Base-by-base conservation (phyloP, 2,113 vertebrate species). In the Argyrosomus japonicus region DNA sequence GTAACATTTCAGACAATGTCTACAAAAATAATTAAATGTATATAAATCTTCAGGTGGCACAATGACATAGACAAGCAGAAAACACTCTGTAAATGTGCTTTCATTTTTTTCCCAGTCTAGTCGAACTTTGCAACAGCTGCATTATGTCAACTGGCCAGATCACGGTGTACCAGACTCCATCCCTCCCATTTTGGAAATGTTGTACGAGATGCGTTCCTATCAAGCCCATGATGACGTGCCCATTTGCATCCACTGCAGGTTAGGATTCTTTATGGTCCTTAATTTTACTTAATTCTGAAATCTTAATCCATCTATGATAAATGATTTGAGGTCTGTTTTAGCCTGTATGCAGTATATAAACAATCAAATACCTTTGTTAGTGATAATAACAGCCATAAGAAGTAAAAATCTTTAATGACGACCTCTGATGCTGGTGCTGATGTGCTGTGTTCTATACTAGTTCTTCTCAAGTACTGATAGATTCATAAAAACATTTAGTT, bases 221-320 rank as follows among this genome's bases (percentile, higher is more conserved):
- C 98, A 99, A 92, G 87, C 84, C 0, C 94, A 97, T 0, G 96
- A 96, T n/a, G 91, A 94, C 0, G 6, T 96, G 32, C 98, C 98
- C 4, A 88, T 99, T 68, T 99, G 98, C 78, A 87, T 99, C 88
- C 98, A 99, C 94, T 99, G 98, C 97, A 99, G 98, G 98, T 99
- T 79, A 76, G 77, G 1, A 25, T 32, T 19, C 8, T 19, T 48
- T 21, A 10, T 43, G 50, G 5, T 56, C 65, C 6, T 61, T 21
- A 12, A 47, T 43, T 62, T 5, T 48, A 36, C 10, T 58, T 47
- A 15, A 48, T 60, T 51, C 10, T 13, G 6, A 12, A 36, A 58
- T 15, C 17, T 19, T 51, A 5, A 51, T 48, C 19, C 23, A 36
- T 58, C 14, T 68, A 4, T 36, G 8, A 36, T 47, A 0, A 53